Evolutionary conservation across 1,140 invertebrate species (phyloP).

Genomic region (Saxidomus purpurata): DNA sequence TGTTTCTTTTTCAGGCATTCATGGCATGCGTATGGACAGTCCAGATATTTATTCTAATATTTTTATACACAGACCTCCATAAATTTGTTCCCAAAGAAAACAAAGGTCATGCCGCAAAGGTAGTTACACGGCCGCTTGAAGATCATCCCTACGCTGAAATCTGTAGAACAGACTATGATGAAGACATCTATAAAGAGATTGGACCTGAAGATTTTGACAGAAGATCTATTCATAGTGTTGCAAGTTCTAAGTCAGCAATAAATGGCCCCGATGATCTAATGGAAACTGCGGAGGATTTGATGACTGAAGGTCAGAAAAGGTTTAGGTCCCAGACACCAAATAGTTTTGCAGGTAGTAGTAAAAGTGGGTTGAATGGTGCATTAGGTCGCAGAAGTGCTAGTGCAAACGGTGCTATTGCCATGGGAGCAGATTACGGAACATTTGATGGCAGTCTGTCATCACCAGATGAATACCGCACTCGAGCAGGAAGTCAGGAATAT

Average conservation of each 20-base stretch:
- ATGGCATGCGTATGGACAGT: constrained; percentile 73
- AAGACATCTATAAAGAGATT: constrained; percentile 64
- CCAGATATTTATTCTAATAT: constrained; percentile 59
- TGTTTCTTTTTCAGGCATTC: constrained; percentile 65
- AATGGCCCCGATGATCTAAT: constrained; percentile 58
- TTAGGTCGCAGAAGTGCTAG: neutral
- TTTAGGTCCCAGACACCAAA: neutral
- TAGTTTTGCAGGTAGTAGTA: neutral
- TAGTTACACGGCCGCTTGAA: constrained; percentile 10
- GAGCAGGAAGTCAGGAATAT: constrained; percentile 43
- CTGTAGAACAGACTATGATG: constrained; percentile 51
- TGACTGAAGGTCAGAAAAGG: constrained; percentile 19
- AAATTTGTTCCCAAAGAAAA: constrained; percentile 38
- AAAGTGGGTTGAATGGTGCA: neutral
- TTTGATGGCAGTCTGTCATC: constrained; percentile 1
- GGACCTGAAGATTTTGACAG: neutral
- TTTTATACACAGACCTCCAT: constrained; percentile 72
- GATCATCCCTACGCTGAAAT: neutral
- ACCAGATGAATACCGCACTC: neutral
- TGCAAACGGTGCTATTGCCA: neutral
- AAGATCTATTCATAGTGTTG: constrained; percentile 7
- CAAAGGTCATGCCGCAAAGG: neutral
- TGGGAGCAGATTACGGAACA: constrained; percentile 39
- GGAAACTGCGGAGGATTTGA: constrained; percentile 68
- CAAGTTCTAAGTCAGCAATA: constrained; percentile 35